Percentiles rank a stretch among this genome's conserved stretches.
Evolutionary conservation across 1,140 invertebrate genomes (phyloP).

Genomic region (Temnothorax curvispinosus): DNA sequence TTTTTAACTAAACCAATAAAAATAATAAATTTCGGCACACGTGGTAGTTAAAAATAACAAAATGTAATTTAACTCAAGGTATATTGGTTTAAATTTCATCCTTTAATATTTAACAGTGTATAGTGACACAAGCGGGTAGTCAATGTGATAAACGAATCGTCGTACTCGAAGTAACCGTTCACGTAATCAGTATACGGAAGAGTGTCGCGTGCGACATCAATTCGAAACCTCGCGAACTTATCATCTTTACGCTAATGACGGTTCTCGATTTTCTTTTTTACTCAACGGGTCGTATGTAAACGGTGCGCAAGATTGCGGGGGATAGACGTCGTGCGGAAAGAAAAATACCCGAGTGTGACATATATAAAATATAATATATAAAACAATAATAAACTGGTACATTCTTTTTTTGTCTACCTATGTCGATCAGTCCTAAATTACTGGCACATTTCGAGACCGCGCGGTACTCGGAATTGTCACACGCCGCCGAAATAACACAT

Average conservation of each 20-base stretch:
- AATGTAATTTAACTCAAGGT: too few species aligned
- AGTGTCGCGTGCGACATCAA: background rate
- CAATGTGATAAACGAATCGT: background rate
- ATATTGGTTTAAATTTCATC: too few species aligned
- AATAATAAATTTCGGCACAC: too few species aligned
- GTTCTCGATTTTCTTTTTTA: background rate
- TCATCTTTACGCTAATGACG: background rate
- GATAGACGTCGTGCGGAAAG: background rate
- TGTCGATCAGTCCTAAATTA: constrained; percentile 26
- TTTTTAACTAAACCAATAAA: too few species aligned
- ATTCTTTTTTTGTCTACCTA: constrained; percentile 2
- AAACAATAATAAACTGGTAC: background rate
- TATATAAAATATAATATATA: constrained; percentile 36
- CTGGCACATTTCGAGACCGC: constrained; percentile 1
- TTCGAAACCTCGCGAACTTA: background rate
- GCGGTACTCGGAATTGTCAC: background rate
- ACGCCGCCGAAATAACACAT: background rate
- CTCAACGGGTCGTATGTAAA: background rate
- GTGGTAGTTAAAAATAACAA: too few species aligned
- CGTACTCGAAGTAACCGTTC: background rate
- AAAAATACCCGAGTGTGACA: background rate
- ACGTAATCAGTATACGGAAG: background rate
- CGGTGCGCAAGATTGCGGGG: background rate
- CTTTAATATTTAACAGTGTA: too few species aligned
- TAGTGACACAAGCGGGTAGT: background rate